These are phyloP conservation scores for Trinorchestia longiramus DNA, from an alignment of 1,140 invertebrate species.

Conservation along the genomic window DNA sequence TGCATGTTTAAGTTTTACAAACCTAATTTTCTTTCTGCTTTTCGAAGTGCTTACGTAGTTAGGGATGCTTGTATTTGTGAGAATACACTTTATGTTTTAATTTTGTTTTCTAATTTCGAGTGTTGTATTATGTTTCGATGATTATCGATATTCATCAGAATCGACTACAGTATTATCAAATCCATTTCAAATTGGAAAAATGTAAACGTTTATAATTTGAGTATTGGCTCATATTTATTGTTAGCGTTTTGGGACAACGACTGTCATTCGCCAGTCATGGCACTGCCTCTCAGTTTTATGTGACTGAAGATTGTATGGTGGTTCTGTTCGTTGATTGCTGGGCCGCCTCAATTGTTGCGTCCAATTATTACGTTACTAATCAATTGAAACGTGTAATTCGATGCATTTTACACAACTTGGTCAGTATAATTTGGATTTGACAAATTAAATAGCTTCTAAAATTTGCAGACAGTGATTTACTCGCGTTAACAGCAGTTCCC, in stretches of 20 bases:
- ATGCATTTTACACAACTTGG: not conserved
- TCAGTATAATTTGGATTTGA: no score
- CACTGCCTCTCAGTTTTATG: no score
- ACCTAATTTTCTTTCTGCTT: not conserved
- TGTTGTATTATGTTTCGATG: not conserved
- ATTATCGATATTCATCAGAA: no score
- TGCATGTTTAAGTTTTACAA: not conserved
- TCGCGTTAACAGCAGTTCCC: no score
- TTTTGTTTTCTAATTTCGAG: not conserved
- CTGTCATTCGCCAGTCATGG: not conserved
- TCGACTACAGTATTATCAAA: not conserved
- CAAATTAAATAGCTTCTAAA: no score
- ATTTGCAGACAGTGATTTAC: no score
- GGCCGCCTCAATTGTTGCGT: not conserved
- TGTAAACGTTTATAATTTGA: not conserved
- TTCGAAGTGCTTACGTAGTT: not conserved
- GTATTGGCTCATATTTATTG: not conserved
- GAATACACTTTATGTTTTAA: not conserved
- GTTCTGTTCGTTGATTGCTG: not conserved
- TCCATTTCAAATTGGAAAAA: not conserved
- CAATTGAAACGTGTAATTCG: not conserved
- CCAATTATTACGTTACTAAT: not conserved
- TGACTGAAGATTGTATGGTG: not conserved
- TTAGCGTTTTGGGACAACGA: not conserved
- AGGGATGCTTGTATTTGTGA: not conserved